Evolutionary conservation across 1,140 invertebrate species (phyloP).

Genomic region (Wiebesia pumilae): DNA sequence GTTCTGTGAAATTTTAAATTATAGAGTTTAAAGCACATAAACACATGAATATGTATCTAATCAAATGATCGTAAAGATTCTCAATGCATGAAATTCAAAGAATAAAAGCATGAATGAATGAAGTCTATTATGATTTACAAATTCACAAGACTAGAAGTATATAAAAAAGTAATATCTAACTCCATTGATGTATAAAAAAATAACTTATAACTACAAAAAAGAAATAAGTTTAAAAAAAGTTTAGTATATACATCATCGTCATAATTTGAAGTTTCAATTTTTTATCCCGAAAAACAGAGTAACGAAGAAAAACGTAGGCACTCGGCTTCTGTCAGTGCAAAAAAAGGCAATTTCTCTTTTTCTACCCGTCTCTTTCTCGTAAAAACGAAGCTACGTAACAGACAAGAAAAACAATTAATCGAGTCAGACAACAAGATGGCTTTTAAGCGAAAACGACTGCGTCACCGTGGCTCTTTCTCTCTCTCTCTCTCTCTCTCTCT

Average conservation of each 20-base stretch:
- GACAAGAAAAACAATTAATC: constrained; percentile 45
- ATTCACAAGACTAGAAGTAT: too few relatives aligned
- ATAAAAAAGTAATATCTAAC: not conserved
- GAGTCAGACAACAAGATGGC: constrained; percentile 2
- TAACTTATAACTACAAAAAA: not conserved
- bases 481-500: not conserved
- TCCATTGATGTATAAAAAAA: not conserved
- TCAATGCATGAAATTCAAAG: not conserved
- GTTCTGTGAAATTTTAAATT: not conserved
- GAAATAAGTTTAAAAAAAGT: not conserved
- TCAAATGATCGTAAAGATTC: not conserved
- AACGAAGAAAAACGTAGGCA: not conserved
- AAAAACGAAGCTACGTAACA: not conserved
- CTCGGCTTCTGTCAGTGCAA: not conserved
- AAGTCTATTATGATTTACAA: too few relatives aligned
- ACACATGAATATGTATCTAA: not conserved
- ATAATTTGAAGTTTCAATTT: constrained; percentile 42
- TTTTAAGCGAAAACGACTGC: constrained; percentile 20
- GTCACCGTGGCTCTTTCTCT: not conserved
- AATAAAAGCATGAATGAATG: not conserved
- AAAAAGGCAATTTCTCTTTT: constrained; percentile 6
- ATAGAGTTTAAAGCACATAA: not conserved
- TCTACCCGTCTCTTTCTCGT: not conserved
- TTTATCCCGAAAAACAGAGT: not conserved
- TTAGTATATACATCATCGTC: constrained; percentile 44